phyloP scores from a whole-genome alignment of 2,113 vertebrate genomes.

The Hymenochirus boettgeri region DNA sequence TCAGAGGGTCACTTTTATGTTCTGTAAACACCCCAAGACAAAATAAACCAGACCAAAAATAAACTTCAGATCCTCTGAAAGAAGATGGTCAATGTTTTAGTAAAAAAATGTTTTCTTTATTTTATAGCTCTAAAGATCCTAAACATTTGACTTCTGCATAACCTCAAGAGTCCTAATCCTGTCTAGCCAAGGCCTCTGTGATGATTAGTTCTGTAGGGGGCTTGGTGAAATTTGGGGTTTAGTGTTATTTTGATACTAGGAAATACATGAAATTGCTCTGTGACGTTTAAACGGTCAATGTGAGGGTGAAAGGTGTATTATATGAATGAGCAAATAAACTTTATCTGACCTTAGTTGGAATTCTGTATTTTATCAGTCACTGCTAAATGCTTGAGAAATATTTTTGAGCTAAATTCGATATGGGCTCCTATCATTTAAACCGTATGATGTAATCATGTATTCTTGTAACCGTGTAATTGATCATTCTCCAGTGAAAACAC shows the following conservation, averaged over 20 bases:
- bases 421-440: too few species aligned
- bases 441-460: too few species aligned
- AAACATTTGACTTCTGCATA: conserved; percentile 29
- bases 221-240: conserved; percentile 21
- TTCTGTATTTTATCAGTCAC: neutral
- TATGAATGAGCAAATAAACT: conserved; percentile 8
- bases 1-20: conserved; percentile 13
- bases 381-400: neutral
- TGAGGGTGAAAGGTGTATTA: neutral
- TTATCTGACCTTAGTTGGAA: neutral
- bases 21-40: conserved; percentile 21
- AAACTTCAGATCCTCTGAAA: conserved; percentile 27
- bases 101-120: conserved; percentile 9
- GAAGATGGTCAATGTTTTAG: conserved; percentile 21
- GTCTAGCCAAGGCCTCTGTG: conserved; percentile 23
- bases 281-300: conserved; percentile 2
- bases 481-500: too few species aligned
- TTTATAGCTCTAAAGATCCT: neutral
- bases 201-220: conserved; percentile 17
- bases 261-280: conserved; percentile 5
- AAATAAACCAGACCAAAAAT: conserved; percentile 32
- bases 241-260: conserved; percentile 15
- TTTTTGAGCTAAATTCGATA: too few species aligned
- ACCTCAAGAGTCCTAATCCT: conserved; percentile 35
- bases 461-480: too few species aligned